phyloP scores from a whole-genome alignment of 2,888 invertebrate genomes.

The Mythimna loreyi region DNA sequence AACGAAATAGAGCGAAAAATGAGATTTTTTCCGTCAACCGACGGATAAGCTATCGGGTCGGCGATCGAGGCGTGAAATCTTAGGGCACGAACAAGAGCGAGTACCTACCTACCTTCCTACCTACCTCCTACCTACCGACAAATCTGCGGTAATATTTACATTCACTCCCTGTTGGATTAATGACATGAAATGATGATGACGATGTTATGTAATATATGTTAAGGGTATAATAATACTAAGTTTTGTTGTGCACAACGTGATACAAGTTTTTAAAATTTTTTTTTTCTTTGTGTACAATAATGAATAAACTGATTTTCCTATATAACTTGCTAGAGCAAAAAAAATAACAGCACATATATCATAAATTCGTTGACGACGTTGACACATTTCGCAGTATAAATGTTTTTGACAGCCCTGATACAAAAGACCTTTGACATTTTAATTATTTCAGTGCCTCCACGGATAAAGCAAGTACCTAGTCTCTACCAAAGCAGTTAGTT shows the following conservation, averaged over 20 bases:
- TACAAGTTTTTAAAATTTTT: no score
- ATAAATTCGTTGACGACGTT: conserved; percentile 4
- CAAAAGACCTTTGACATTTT: background rate
- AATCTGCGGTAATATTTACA: conserved; percentile 28
- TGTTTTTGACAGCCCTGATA: background rate
- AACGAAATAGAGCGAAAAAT: conserved; percentile 65
- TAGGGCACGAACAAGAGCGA: conserved; percentile 57
- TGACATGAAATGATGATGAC: conserved; percentile 32
- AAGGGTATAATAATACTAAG: no score
- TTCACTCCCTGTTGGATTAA: conserved; percentile 26
- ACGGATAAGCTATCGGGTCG: conserved; percentile 51
- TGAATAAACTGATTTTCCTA: conserved; percentile 13
- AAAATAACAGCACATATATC: background rate
- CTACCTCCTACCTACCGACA: conserved; percentile 13
- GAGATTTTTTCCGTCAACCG: conserved; percentile 46
- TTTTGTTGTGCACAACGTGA: no score
- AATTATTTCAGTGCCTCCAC: background rate
- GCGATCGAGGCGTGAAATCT: conserved; percentile 60
- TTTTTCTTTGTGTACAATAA: no score
- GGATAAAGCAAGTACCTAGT: background rate
- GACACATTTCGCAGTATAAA: background rate
- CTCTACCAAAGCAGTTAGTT: conserved; percentile 3
- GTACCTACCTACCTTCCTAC: background rate
- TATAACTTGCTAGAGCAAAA: background rate
- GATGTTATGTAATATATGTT: no score